These are phyloP conservation scores for Asteroscopus sphinx DNA, from an alignment of 2,888 invertebrate genomes.

Conservation along the genomic window DNA sequence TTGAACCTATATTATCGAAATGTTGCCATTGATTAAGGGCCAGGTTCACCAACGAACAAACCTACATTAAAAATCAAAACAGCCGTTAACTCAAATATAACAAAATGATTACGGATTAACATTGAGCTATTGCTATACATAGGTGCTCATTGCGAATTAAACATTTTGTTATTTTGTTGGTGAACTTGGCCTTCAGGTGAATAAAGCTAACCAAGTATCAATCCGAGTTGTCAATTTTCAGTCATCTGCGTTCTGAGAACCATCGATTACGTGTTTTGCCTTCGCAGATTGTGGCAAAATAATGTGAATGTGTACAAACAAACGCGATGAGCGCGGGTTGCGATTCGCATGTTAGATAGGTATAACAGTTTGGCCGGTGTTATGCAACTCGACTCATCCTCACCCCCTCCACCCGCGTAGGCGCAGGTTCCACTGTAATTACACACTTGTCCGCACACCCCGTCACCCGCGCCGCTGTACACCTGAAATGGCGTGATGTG, in stretches of 20 bases:
- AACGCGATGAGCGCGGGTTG: constrained; percentile 66
- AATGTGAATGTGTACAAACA: constrained; percentile 79
- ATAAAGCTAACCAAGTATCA: constrained; percentile 62
- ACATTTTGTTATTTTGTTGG: too few relatives aligned
- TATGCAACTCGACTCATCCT: constrained; percentile 78
- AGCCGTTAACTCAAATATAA: too few relatives aligned
- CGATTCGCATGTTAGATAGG: constrained; percentile 45
- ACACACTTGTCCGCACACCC: constrained; percentile 70
- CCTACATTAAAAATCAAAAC: too few relatives aligned
- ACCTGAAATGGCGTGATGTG: constrained; percentile 58
- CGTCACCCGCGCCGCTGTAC: constrained; percentile 47
- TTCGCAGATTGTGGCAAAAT: constrained; percentile 72
- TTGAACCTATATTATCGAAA: too few relatives aligned
- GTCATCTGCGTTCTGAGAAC: constrained; percentile 68
- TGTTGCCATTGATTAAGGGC: too few relatives aligned
- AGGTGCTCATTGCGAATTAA: too few relatives aligned
- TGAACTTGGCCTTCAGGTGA: too few relatives aligned
- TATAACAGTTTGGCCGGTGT: constrained; percentile 71
- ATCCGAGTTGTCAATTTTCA: constrained; percentile 68
- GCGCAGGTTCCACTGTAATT: constrained; percentile 77
- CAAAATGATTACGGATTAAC: too few relatives aligned
- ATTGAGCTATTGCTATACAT: too few relatives aligned
- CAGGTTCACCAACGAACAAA: too few relatives aligned
- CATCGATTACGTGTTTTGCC: constrained; percentile 63
- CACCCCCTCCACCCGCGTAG: constrained; percentile 52